Evolutionary conservation across 1,140 invertebrate genomes (phyloP).

Genomic region (Euwallacea fornicatus): DNA sequence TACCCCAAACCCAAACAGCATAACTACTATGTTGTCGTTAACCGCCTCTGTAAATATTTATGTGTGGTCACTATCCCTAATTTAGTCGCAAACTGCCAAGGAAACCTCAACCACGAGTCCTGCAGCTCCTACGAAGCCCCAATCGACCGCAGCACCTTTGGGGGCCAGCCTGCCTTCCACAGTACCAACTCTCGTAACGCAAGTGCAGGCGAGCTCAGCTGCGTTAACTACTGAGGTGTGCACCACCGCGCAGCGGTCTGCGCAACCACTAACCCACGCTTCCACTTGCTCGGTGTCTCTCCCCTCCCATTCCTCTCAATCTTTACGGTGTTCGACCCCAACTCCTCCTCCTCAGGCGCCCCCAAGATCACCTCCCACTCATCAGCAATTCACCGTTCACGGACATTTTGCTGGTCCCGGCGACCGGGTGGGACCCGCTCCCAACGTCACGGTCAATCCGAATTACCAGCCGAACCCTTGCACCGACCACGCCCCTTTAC

Average conservation of each 20-base stretch:
- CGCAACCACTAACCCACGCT: slow-evolving; percentile 48
- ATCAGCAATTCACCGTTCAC: slow-evolving; percentile 53
- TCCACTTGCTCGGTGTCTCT: slow-evolving; percentile 52
- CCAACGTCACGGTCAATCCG: slow-evolving; percentile 64
- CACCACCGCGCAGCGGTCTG: slow-evolving; percentile 46
- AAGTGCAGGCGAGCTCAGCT: slow-evolving; percentile 25
- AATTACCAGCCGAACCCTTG: slow-evolving; percentile 48
- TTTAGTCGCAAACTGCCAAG: slow-evolving; percentile 62
- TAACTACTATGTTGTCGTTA: no score
- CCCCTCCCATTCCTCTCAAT: slow-evolving; percentile 1
- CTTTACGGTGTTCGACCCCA: background rate
- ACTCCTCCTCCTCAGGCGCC: slow-evolving; percentile 21
- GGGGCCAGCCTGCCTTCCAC: slow-evolving; percentile 36
- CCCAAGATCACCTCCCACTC: slow-evolving; percentile 31
- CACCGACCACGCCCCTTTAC: slow-evolving; percentile 24
- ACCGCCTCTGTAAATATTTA: slow-evolving; percentile 27
- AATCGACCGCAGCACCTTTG: slow-evolving; percentile 40
- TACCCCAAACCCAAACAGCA: no score
- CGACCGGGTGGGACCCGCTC: slow-evolving; percentile 54
- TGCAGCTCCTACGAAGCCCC: slow-evolving; percentile 38
- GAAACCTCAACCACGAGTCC: slow-evolving; percentile 48
- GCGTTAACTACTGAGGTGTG: slow-evolving; percentile 50
- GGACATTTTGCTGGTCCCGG: slow-evolving; percentile 51
- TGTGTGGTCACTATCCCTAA: slow-evolving; percentile 35
- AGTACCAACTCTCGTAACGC: slow-evolving; percentile 23